Evolutionary conservation across 2,113 vertebrate genomes (phyloP), one percentile per base, ranked within the genome.

Genomic region (Aegotheles bennettii): DNA sequence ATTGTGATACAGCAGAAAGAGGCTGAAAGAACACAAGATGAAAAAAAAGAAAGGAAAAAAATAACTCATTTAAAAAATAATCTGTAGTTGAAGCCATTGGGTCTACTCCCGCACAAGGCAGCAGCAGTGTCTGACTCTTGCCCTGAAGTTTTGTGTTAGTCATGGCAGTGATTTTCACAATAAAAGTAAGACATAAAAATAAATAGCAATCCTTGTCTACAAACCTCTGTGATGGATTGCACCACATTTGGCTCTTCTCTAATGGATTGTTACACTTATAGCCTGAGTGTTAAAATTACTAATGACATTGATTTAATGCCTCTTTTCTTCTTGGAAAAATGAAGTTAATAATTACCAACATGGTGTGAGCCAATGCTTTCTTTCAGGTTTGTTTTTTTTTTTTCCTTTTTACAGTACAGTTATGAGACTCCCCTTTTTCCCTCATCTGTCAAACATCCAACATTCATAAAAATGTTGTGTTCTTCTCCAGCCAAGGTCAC

Each of bases 241-340:
- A 68, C 69, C 33, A 53, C 57, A 45, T 68, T 84, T 95, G 91
- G 81, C 87, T 94, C 42, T 57, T 94, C 48, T 76, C 25, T 91
- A 43, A 84, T 35, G 43, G 24, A 24, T 75, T 89, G 82, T 69
- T 90, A 77, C 43, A 28, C 74, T 91, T 91, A 53, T 0, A 96
- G 79, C 54, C 63, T 6, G 7, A 91, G 73, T 6, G 8, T 90
- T 95, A 76, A 84, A 95, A 79, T 94, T 94, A 43, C 84, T 47
- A 38, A 64, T 89, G 87, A 87, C 74, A 45, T 76, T 97, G 84
- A 95, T 94, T 89, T 94, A 97, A 78, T 81, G 65, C 77, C 51
- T 84, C 77, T 95, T 71, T 89, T 95, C 69, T 89, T 48, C 43
- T 73, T 89, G 91, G 77, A 92, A 94, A 92, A 95, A 87, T 38